These are phyloP conservation scores for Porites cylindrica DNA, from an alignment of 92 coral and sea anemone genomes.

Conservation along the genomic window DNA sequence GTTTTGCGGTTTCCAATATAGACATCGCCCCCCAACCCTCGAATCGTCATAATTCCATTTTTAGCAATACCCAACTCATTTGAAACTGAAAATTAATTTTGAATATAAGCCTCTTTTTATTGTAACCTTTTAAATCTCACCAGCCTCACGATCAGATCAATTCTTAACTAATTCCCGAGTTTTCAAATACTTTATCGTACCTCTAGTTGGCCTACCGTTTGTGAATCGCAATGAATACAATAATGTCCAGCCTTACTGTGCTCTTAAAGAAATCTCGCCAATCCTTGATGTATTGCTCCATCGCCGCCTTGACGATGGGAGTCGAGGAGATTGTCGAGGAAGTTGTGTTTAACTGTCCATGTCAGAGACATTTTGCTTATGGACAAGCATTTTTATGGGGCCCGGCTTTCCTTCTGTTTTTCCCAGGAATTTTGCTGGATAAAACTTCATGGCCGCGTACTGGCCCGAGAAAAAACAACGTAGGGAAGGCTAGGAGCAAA, in stretches of 20 bases:
- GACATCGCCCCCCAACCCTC: background rate
- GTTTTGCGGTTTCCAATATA: background rate
- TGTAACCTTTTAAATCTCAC: background rate
- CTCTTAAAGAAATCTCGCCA: slow-evolving; percentile 48
- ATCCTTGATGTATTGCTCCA: slow-evolving; percentile 50
- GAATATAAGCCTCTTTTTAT: background rate
- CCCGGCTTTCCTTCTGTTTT: slow-evolving; percentile 61
- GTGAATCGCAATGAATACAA: slow-evolving; percentile 31
- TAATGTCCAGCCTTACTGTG: slow-evolving; percentile 37
- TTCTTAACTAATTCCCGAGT: background rate
- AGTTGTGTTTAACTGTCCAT: slow-evolving; percentile 73
- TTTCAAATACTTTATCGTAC: background rate
- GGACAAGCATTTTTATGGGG: slow-evolving; percentile 70
- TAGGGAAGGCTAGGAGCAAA: background rate
- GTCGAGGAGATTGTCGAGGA: slow-evolving; percentile 55
- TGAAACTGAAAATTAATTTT: background rate
- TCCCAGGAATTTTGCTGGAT: slow-evolving; percentile 62
- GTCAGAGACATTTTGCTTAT: slow-evolving; percentile 57
- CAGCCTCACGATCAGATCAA: no score
- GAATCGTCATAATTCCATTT: background rate
- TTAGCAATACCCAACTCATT: background rate
- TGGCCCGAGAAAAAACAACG: background rate
- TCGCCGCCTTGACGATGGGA: slow-evolving; percentile 42
- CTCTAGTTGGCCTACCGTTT: background rate
- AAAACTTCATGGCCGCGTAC: slow-evolving; percentile 29